These are phyloP conservation scores for Anolis carolinensis DNA, from an alignment of 2,113 vertebrate species.

Conservation along the genomic window DNA sequence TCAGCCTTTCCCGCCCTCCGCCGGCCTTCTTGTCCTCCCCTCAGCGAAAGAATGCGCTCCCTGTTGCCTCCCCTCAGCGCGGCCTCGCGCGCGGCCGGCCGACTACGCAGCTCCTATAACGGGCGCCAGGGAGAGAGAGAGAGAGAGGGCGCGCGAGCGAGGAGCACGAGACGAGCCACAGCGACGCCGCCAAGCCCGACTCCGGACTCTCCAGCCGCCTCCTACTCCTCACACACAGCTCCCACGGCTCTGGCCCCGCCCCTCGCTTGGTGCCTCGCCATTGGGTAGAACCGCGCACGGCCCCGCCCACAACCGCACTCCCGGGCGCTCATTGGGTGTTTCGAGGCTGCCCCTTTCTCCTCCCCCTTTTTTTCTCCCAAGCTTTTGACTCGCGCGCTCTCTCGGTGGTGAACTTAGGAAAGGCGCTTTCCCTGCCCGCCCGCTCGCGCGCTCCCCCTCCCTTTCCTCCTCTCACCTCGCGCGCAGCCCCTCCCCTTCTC, in stretches of 20 bases:
- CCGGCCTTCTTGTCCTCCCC: not conserved
- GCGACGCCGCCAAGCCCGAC: slow-evolving; percentile 38
- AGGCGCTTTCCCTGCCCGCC: slow-evolving; percentile 29
- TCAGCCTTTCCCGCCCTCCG: slow-evolving; percentile 13
- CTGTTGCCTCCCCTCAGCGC: not conserved
- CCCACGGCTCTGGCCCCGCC: slow-evolving; percentile 26
- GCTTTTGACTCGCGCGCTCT: not conserved
- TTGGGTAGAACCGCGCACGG: slow-evolving; percentile 21
- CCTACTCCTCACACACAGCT: slow-evolving; percentile 32
- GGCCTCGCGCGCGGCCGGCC: not conserved
- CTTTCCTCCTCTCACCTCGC: slow-evolving; percentile 38
- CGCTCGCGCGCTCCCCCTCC: slow-evolving; percentile 10
- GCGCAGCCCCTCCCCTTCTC: slow-evolving; percentile 24
- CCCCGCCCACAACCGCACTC: not conserved
- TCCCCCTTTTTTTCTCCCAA: too few relatives aligned
- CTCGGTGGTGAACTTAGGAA: slow-evolving; percentile 23
- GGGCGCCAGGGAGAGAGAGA: not conserved
- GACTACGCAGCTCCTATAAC: slow-evolving; percentile 34
- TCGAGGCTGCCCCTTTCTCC: too few relatives aligned
- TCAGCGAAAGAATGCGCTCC: too few relatives aligned
- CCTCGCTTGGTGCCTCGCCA: slow-evolving; percentile 44
- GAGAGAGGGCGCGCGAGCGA: not conserved
- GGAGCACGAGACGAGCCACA: too few relatives aligned
- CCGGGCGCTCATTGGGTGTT: not conserved
- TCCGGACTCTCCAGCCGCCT: slow-evolving; percentile 34